Conservation (phyloP, 2,797 vertebrate species). For the Microcaecilia unicolor region DNA sequence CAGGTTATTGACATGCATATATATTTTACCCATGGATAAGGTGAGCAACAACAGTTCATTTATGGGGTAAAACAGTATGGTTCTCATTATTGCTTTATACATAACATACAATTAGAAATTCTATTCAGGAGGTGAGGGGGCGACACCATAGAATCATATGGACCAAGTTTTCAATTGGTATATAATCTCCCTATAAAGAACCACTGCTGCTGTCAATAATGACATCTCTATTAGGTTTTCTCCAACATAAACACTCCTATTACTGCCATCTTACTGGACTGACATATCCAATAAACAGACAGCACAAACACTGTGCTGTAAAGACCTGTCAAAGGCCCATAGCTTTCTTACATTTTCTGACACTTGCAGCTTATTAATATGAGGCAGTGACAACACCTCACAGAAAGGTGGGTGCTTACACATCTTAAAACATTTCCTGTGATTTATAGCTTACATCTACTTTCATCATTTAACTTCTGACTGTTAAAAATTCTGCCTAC, state of each 20-base stretch:
- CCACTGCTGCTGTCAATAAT: conserved; percentile 42
- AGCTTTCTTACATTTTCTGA: conserved; percentile 39
- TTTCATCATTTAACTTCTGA: conserved; percentile 22
- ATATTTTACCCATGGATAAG: too few relatives aligned
- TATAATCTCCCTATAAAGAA: too few relatives aligned
- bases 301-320: conserved; percentile 32
- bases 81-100: too few relatives aligned
- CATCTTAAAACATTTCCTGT: conserved; percentile 13
- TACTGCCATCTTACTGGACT: conserved; percentile 43
- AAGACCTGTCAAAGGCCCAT: conserved; percentile 42
- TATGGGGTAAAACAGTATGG: too few relatives aligned
- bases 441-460: conserved; percentile 8
- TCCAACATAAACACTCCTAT: conserved; percentile 42
- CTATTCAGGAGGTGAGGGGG: too few relatives aligned
- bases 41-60: too few relatives aligned
- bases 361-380: conserved; percentile 47
- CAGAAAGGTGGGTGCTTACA: conserved; percentile 24
- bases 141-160: too few relatives aligned
- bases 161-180: too few relatives aligned
- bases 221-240: conserved; percentile 39
- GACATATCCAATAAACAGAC: conserved; percentile 35
- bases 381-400: conserved; percentile 43
- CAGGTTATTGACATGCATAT: too few relatives aligned
- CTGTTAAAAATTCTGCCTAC: too few relatives aligned
- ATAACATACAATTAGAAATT: too few relatives aligned